Percentiles rank a stretch among this genome's conserved stretches.
phyloP scores from a whole-genome alignment of 2,797 vertebrate species.

The Syndactyla subalaris region DNA sequence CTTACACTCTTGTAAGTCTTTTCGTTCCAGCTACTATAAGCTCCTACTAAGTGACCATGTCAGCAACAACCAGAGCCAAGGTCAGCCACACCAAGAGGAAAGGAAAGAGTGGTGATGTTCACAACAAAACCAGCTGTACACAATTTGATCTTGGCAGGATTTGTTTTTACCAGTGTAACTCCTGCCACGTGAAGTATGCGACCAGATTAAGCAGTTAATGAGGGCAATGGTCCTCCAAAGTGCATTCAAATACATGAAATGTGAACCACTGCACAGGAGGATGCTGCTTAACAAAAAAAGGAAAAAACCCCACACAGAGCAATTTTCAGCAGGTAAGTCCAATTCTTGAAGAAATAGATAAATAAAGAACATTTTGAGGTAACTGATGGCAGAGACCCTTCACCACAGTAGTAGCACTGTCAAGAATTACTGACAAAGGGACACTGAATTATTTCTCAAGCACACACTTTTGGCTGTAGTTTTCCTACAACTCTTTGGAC shows the following conservation, averaged over 20 bases:
- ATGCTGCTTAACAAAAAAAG: not conserved
- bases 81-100: rapidly evolving
- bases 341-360: not conserved
- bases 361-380: not conserved
- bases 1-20: not conserved
- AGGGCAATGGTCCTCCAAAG: not conserved
- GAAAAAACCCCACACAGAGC: not conserved
- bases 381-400: not conserved
- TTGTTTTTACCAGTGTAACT: not conserved
- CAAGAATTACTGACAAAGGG: not conserved
- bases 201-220: not conserved
- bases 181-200: not conserved
- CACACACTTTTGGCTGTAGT: not conserved
- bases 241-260: not conserved
- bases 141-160: not conserved
- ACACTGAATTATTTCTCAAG: not conserved
- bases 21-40: not conserved
- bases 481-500: not conserved
- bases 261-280: not conserved
- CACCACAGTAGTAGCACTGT: not conserved
- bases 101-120: not conserved
- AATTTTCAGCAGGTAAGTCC: not conserved
- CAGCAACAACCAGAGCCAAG: not conserved
- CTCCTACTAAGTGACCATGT: not conserved
- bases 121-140: not conserved